Conservation (phyloP, 2,888 invertebrate species). For the Pimpla rufipes region DNA sequence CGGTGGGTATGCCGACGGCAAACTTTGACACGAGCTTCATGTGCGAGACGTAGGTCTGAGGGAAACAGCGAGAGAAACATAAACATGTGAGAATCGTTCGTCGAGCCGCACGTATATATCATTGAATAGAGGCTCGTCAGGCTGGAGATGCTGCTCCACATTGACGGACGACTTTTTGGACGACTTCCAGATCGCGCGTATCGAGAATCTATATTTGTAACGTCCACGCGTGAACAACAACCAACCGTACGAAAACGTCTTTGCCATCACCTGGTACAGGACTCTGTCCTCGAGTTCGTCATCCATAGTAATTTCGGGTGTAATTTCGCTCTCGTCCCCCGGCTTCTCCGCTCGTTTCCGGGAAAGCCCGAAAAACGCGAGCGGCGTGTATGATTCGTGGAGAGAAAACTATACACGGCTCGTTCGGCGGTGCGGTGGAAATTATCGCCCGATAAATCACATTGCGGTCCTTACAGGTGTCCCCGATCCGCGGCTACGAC, state of each 20-base stretch:
- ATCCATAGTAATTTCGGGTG: slow-evolving; percentile 89
- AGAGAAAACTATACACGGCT: neutral
- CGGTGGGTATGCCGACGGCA: slow-evolving; percentile 90
- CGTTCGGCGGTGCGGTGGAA: slow-evolving; percentile 21
- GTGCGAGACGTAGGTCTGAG: slow-evolving; percentile 92
- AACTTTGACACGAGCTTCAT: slow-evolving; percentile 94
- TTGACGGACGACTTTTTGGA: slow-evolving; percentile 22
- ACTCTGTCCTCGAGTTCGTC: slow-evolving; percentile 96
- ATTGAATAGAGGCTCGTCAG: neutral
- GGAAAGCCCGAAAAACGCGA: neutral
- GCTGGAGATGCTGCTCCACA: slow-evolving; percentile 14
- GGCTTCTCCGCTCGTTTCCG: neutral
- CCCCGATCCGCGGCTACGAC: slow-evolving; percentile 27
- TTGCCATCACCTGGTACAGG: slow-evolving; percentile 88
- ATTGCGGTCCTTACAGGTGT: slow-evolving; percentile 58
- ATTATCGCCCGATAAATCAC: slow-evolving; percentile 42
- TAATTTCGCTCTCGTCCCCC: neutral
- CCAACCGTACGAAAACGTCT: slow-evolving; percentile 46
- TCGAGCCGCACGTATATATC: neutral
- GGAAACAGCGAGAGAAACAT: neutral
- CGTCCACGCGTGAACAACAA: slow-evolving; percentile 1
- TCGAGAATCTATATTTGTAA: slow-evolving; percentile 22
- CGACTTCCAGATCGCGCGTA: slow-evolving; percentile 27
- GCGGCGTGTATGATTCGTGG: neutral
- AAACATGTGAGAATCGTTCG: neutral